These are phyloP conservation scores for Triplophysa siluroides DNA, from an alignment of 2,113 vertebrate genomes.

Conservation along the genomic window DNA sequence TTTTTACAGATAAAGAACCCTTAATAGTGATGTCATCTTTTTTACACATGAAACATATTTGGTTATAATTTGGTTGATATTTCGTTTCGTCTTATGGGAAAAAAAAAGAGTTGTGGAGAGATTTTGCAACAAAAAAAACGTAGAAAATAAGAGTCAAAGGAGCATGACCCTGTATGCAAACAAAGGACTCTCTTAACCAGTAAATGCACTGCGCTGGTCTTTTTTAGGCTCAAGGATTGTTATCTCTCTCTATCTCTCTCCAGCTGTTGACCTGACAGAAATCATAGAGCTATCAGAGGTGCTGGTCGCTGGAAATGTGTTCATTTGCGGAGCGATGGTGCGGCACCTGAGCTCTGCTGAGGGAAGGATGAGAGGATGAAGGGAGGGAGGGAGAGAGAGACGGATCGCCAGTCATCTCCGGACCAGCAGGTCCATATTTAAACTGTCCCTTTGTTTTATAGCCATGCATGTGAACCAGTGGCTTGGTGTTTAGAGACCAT, in stretches of 20 bases:
- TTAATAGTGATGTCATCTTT: too few species aligned
- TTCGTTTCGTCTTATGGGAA: too few species aligned
- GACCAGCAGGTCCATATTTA: constrained; percentile 92
- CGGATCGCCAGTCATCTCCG: constrained; percentile 79
- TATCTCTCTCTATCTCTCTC: constrained; percentile 30
- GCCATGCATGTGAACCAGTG: constrained; percentile 78
- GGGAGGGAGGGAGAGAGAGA: constrained; percentile 68
- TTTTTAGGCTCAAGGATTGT: neutral
- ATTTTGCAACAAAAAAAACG: too few species aligned
- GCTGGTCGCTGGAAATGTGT: constrained; percentile 63
- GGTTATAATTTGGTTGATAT: too few species aligned
- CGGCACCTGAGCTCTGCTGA: constrained; percentile 65
- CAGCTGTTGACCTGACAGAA: constrained; percentile 58
- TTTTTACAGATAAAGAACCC: too few species aligned
- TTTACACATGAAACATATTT: too few species aligned
- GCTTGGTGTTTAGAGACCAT: constrained; percentile 78
- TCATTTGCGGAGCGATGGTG: constrained; percentile 70
- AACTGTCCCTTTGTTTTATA: constrained; percentile 96
- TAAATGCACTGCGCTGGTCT: neutral
- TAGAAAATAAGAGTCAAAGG: too few species aligned
- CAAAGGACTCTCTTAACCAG: neutral
- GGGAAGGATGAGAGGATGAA: constrained; percentile 61
- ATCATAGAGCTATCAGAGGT: constrained; percentile 60
- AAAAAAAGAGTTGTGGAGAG: too few species aligned
- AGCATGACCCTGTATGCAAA: neutral